Percentiles rank a stretch among this genome's conserved stretches.
Conservation (phyloP, 2,797 vertebrate species). For the Pangasius mekongensis region DNA sequence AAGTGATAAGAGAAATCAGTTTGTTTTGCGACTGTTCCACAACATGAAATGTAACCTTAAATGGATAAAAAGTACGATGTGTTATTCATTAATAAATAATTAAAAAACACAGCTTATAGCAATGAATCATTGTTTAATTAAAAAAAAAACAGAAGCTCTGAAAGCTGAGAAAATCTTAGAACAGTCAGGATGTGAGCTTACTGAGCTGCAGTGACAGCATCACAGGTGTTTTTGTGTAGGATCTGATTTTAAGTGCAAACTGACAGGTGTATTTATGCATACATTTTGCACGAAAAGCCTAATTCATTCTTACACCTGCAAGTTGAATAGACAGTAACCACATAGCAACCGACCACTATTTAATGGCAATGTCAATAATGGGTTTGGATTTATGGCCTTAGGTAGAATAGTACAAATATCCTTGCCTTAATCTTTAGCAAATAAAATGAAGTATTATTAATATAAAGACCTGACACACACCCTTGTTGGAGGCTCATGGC, state of each 20-base stretch:
- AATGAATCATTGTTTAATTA: not conserved
- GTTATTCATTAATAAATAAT: not conserved
- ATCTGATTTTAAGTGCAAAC: slow-evolving; percentile 16
- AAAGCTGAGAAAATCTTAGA: not conserved
- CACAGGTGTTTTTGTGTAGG: not conserved
- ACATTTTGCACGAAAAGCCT: not conserved
- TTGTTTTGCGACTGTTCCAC: not conserved
- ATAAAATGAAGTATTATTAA: slow-evolving; percentile 3
- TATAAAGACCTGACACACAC: slow-evolving; percentile 7
- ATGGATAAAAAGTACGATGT: not conserved
- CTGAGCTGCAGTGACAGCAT: not conserved
- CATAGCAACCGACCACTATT: slow-evolving; percentile 8
- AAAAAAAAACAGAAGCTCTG: not conserved
- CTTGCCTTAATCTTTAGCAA: not conserved
- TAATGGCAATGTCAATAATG: not conserved
- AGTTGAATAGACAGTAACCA: slow-evolving; percentile 8
- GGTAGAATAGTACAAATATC: not conserved
- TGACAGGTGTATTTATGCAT: slow-evolving; percentile 13
- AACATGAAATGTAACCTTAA: not conserved
- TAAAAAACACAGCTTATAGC: not conserved
- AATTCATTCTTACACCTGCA: not conserved
- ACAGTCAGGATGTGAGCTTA: not conserved
- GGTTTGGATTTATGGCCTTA: not conserved
- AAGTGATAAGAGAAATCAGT: not conserved
- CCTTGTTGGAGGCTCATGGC: slow-evolving; percentile 10